Evolutionary conservation across 2,797 vertebrate species (phyloP).

Genomic region (Brachyrhaphis roseni): DNA sequence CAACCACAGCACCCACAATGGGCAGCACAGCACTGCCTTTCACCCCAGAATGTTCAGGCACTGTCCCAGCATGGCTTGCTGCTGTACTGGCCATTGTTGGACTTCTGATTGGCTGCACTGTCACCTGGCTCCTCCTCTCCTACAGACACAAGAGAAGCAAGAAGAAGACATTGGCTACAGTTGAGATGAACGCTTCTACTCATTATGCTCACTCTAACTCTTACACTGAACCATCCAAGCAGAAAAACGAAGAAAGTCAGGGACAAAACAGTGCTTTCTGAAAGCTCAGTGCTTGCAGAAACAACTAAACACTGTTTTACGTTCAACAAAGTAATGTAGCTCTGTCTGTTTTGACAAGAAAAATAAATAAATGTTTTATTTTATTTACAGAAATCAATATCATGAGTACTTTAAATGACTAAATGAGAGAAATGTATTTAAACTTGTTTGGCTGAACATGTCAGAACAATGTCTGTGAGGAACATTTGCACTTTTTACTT

Average conservation of each 20-base stretch:
- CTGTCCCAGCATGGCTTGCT: conserved; percentile 80
- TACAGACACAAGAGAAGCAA: conserved; percentile 57
- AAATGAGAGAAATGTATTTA: background rate
- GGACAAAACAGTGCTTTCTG: background rate
- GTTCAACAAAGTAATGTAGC: background rate
- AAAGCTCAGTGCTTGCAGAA: background rate
- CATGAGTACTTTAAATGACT: background rate
- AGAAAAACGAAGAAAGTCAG: background rate
- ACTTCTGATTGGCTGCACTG: conserved; percentile 74
- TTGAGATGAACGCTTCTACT: conserved; percentile 38
- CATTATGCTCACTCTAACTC: conserved; percentile 6
- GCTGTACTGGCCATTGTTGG: conserved; percentile 77
- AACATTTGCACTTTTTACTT: background rate
- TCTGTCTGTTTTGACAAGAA: background rate
- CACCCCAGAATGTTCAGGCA: conserved; percentile 14
- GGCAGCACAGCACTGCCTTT: conserved; percentile 2
- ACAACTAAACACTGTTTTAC: background rate
- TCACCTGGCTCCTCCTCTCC: conserved; percentile 68
- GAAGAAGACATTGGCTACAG: background rate
- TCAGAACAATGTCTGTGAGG: background rate
- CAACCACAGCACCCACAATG: conserved; percentile 21
- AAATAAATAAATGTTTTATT: background rate
- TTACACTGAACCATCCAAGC: conserved; percentile 2
- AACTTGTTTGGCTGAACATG: background rate
- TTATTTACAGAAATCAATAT: background rate